These are phyloP conservation scores for Spisula subtruncata DNA, from an alignment of 2,888 invertebrate species.

Conservation along the genomic window DNA sequence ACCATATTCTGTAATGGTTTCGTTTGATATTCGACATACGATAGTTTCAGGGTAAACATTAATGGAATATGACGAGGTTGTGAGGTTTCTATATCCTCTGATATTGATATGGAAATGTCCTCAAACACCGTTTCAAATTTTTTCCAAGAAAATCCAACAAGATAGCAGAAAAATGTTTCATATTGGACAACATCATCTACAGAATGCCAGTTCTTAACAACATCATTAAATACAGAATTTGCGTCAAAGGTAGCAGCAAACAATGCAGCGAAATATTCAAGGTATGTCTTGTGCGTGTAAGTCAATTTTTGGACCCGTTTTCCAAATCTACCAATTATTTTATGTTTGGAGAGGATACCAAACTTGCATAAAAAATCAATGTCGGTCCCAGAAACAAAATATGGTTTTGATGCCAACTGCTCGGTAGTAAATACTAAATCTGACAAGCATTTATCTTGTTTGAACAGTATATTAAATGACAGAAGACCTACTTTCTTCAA, in stretches of 20 bases:
- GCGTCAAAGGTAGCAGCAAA: background rate
- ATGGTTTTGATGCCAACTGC: background rate
- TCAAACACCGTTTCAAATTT: background rate
- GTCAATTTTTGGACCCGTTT: background rate
- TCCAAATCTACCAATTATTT: background rate
- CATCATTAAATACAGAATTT: background rate
- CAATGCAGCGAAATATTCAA: background rate
- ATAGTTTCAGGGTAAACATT: too few relatives aligned
- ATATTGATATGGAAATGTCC: background rate
- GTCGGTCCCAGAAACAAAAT: background rate
- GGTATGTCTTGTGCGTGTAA: background rate
- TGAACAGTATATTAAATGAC: background rate
- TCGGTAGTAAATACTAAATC: background rate
- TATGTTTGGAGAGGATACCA: background rate
- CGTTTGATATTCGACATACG: background rate
- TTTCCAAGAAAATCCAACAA: background rate
- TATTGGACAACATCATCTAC: background rate
- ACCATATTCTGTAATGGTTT: background rate
- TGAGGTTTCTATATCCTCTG: background rate
- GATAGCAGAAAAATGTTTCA: background rate
- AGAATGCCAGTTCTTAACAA: background rate
- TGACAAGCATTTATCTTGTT: background rate
- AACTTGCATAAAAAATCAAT: background rate
- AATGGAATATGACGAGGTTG: background rate
- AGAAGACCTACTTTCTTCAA: constrained; percentile 4